These are phyloP conservation scores for Daphoenositta chrysoptera DNA, from an alignment of 2,113 vertebrate species.

Conservation along the genomic window DNA sequence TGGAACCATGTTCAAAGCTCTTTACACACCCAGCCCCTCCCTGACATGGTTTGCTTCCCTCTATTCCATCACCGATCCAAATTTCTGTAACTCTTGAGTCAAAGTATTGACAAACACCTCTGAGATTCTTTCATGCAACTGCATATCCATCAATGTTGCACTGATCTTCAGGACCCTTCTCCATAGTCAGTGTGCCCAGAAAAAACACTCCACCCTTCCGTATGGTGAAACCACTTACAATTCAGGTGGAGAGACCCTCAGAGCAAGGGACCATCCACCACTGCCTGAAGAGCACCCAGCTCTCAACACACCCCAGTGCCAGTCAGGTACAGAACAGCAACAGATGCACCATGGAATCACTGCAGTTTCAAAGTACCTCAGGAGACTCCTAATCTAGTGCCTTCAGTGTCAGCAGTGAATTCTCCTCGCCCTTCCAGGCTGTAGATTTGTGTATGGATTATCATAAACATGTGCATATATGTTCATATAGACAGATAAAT, in stretches of 20 bases:
- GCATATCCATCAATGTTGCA: neutral
- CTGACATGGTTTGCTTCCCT: neutral
- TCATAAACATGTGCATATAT: fast-evolving
- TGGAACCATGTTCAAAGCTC: neutral
- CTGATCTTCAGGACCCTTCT: neutral
- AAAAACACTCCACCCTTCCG: neutral
- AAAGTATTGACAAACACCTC: neutral
- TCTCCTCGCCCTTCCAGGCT: neutral
- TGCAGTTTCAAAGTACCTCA: neutral
- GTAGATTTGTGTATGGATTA: neutral
- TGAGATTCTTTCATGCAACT: neutral
- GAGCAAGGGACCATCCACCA: neutral
- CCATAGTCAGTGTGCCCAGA: neutral
- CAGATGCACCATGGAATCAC: fast-evolving
- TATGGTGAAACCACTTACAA: neutral
- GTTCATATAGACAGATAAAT: neutral
- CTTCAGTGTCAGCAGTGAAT: neutral
- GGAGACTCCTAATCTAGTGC: neutral
- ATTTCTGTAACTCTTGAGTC: neutral
- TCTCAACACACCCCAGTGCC: neutral
- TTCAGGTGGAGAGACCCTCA: neutral
- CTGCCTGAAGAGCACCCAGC: neutral
- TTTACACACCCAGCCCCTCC: neutral
- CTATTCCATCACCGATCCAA: neutral
- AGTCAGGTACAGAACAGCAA: neutral